Percentiles rank a stretch among this genome's conserved stretches.
Evolutionary conservation across 2,113 vertebrate species (phyloP).

Genomic region (Apteryx owenii): DNA sequence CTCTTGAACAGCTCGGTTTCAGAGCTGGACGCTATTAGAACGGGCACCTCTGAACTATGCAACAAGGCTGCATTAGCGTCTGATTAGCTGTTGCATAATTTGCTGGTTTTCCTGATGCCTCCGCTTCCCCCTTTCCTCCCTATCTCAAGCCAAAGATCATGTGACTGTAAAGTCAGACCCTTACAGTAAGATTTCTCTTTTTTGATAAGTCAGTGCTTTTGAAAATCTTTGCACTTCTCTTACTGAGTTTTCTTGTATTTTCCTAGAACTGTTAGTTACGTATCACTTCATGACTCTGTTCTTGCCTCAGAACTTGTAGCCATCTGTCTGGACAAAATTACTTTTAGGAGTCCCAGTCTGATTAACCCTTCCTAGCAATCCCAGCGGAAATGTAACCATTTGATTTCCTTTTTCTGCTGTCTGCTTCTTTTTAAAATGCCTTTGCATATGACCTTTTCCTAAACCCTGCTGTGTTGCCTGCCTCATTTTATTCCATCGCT

Average conservation of each 20-base stretch:
- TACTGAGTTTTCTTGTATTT: fast-evolving
- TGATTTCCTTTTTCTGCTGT: not conserved
- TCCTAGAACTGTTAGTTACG: not conserved
- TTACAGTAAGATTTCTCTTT: not conserved
- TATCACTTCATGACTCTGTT: not conserved
- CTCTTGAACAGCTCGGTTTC: not conserved
- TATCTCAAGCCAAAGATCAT: not conserved
- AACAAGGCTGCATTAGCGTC: not conserved
- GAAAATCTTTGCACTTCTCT: not conserved
- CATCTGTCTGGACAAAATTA: not conserved
- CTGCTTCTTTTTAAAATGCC: not conserved
- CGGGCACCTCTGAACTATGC: not conserved
- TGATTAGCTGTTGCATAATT: not conserved
- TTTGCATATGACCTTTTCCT: not conserved
- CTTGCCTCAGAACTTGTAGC: not conserved
- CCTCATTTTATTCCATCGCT: not conserved
- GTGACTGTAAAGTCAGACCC: not conserved
- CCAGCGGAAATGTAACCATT: not conserved
- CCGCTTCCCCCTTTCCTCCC: not conserved
- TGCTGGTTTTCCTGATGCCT: not conserved
- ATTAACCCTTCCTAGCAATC: not conserved
- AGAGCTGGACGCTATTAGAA: not conserved
- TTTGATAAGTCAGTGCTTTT: not conserved
- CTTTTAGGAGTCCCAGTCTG: not conserved
- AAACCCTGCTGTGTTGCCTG: not conserved